Evolutionary conservation across 2,888 invertebrate species (phyloP).

Genomic region (Chymomyza fuscimana): DNA sequence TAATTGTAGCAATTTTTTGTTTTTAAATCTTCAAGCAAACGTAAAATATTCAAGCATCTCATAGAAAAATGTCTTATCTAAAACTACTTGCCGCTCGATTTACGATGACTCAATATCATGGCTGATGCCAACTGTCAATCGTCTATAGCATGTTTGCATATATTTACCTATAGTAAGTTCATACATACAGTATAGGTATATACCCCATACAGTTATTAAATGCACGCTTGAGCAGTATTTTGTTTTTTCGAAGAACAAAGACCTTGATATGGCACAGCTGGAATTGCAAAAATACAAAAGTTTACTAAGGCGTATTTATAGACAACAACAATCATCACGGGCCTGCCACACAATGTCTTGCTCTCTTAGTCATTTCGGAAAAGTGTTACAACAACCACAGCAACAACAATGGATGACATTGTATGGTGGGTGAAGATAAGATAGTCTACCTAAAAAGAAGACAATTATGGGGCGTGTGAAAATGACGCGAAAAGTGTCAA

Average conservation of each 20-base stretch:
- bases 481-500: constrained; percentile 26
- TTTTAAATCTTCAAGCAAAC: background rate
- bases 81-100: background rate
- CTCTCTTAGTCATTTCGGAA: background rate
- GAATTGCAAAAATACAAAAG: background rate
- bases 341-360: background rate
- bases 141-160: background rate
- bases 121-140: background rate
- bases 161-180: no score
- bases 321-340: constrained; percentile 14
- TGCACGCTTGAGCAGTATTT: background rate
- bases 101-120: background rate
- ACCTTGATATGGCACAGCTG: constrained; percentile 37
- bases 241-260: constrained; percentile 29
- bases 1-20: background rate
- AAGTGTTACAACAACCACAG: background rate
- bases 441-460: constrained; percentile 1
- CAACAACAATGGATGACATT: background rate
- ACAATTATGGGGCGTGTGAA: constrained; percentile 42
- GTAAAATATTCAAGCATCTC: background rate
- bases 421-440: constrained; percentile 13
- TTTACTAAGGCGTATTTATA: constrained; percentile 29
- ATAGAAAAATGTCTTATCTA: background rate
- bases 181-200: background rate
- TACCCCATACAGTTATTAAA: background rate